These are phyloP conservation scores for Andrena dorsata DNA, from an alignment of 2,888 invertebrate genomes.

Conservation along the genomic window DNA sequence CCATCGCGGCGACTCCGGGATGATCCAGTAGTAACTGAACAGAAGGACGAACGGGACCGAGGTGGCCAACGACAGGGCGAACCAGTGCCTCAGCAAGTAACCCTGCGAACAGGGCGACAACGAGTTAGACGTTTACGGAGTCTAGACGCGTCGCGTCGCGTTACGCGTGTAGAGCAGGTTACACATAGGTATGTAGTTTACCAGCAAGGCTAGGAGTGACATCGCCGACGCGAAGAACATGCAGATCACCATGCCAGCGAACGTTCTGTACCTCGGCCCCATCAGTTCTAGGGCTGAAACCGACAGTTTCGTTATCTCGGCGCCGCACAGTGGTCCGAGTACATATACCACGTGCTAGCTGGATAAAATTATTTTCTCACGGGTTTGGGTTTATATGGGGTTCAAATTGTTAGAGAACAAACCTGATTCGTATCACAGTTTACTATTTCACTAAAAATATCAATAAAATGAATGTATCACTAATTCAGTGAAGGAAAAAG, in stretches of 20 bases:
- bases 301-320: neutral
- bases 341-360: no score
- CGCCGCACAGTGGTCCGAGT: no score
- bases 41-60: slow-evolving; percentile 88
- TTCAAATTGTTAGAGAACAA: no score
- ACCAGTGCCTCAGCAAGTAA: slow-evolving; percentile 88
- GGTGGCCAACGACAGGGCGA: slow-evolving; percentile 87
- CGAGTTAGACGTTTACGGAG: neutral
- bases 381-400: no score
- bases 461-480: no score
- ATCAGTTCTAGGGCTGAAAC: slow-evolving; percentile 87
- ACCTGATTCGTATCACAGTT: no score
- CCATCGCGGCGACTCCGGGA: slow-evolving; percentile 91
- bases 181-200: slow-evolving; percentile 67
- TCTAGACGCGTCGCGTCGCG: neutral
- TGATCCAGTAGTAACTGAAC: slow-evolving; percentile 89
- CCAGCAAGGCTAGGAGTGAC: slow-evolving; percentile 88
- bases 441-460: no score
- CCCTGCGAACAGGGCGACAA: slow-evolving; percentile 77
- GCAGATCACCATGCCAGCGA: slow-evolving; percentile 89
- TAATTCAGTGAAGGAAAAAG: no score
- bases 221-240: slow-evolving; percentile 89
- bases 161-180: no score
- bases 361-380: no score
- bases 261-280: slow-evolving; percentile 88